phyloP scores from a whole-genome alignment of 2,888 invertebrate species.

The Hoplodrina ambigua region DNA sequence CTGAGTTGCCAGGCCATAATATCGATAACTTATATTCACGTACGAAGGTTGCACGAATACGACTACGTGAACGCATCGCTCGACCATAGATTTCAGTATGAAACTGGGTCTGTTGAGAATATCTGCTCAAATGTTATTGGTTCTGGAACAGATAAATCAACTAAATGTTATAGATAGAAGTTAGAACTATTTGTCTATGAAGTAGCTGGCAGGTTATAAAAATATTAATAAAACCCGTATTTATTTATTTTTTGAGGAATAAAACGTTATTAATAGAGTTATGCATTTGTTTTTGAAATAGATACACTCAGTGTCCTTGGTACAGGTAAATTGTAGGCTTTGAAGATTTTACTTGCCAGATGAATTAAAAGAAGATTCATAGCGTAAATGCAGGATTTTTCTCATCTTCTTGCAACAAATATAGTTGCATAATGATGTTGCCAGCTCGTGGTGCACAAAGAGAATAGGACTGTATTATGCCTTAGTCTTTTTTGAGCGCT shows the following conservation, averaged over 20 bases:
- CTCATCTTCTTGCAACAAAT: neutral
- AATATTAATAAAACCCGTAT: no score
- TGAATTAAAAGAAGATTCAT: neutral
- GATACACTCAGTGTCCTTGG: no score
- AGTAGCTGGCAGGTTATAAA: no score
- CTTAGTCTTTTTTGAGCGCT: neutral
- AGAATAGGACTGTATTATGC: neutral
- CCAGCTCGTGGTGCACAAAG: neutral
- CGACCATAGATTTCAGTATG: slow-evolving; percentile 17
- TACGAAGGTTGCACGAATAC: neutral
- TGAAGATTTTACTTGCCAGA: neutral
- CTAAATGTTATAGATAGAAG: neutral
- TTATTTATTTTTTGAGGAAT: no score
- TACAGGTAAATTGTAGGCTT: no score
- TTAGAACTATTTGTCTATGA: neutral
- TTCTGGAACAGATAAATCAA: neutral
- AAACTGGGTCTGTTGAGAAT: neutral
- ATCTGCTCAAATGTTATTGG: no score
- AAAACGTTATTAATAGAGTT: no score
- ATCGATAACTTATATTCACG: slow-evolving; percentile 2
- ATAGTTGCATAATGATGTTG: neutral
- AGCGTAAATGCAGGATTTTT: neutral
- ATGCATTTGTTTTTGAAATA: no score
- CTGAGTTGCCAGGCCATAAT: slow-evolving; percentile 10
- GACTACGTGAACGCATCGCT: slow-evolving; percentile 5